Evolutionary conservation across 2,113 vertebrate genomes (phyloP).

Genomic region (Atrichornis clamosus): DNA sequence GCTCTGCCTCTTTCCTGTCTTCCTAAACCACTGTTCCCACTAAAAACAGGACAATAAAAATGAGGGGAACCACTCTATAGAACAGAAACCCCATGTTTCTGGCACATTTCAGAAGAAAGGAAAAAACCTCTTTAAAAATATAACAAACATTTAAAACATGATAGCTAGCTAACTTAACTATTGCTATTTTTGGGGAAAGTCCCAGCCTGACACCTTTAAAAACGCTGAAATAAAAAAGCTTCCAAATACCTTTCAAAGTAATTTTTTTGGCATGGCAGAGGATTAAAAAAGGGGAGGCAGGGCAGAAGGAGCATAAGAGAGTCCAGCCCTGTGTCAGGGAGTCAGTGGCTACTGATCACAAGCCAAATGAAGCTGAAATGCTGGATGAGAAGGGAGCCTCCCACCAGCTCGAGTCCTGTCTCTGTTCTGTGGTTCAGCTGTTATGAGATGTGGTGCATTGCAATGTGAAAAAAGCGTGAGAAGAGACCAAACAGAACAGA

Average conservation of each 20-base stretch:
- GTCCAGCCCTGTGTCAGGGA: neutral
- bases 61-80: neutral
- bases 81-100: constrained; percentile 14
- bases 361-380: neutral
- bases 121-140: constrained; percentile 39
- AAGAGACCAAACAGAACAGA: neutral
- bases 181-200: constrained; percentile 65
- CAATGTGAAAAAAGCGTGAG: neutral
- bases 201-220: constrained; percentile 64
- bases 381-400: neutral
- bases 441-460: neutral
- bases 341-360: neutral
- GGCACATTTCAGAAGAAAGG: constrained; percentile 25
- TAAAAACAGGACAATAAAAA: neutral
- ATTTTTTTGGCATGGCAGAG: constrained; percentile 23
- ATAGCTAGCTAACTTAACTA: constrained; percentile 53
- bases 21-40: neutral
- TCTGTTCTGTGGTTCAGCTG: neutral
- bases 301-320: neutral
- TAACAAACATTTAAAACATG: constrained; percentile 56
- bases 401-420: neutral
- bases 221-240: constrained; percentile 36
- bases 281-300: neutral
- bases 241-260: constrained; percentile 55
- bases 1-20: neutral